Conservation (phyloP, 2,797 vertebrate species). For the Acestrorhynchus altus region DNA sequence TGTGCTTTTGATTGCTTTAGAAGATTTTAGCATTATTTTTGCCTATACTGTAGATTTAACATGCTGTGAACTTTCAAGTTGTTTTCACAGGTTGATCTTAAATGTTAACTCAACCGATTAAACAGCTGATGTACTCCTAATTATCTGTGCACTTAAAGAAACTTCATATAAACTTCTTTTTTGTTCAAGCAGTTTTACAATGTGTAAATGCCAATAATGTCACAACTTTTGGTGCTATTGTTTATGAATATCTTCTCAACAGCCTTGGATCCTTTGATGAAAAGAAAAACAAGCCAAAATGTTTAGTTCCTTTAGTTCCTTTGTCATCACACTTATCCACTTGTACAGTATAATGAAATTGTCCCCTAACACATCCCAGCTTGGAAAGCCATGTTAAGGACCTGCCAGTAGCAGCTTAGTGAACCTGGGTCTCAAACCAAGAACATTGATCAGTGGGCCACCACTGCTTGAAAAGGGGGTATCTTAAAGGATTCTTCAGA, state of each 20-base stretch:
- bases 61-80: slow-evolving; percentile 38
- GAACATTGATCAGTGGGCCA: too few relatives aligned
- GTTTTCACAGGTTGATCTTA: slow-evolving; percentile 43
- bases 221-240: not conserved
- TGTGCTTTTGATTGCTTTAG: slow-evolving; percentile 36
- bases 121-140: not conserved
- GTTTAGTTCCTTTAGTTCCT: too few relatives aligned
- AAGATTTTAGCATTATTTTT: slow-evolving; percentile 31
- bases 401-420: too few relatives aligned
- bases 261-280: not conserved
- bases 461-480: too few relatives aligned
- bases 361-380: too few relatives aligned
- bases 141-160: slow-evolving; percentile 14
- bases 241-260: not conserved
- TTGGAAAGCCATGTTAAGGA: too few relatives aligned
- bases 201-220: not conserved
- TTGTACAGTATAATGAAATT: too few relatives aligned
- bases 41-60: slow-evolving; percentile 42
- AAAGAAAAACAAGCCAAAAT: not conserved
- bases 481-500: too few relatives aligned
- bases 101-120: slow-evolving; percentile 42
- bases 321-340: too few relatives aligned
- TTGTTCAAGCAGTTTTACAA: not conserved
- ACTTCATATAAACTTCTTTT: not conserved
- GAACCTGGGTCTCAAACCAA: too few relatives aligned